Evolutionary conservation across 2,888 invertebrate genomes (phyloP).

Genomic region (Agriopis aurantiaria): DNA sequence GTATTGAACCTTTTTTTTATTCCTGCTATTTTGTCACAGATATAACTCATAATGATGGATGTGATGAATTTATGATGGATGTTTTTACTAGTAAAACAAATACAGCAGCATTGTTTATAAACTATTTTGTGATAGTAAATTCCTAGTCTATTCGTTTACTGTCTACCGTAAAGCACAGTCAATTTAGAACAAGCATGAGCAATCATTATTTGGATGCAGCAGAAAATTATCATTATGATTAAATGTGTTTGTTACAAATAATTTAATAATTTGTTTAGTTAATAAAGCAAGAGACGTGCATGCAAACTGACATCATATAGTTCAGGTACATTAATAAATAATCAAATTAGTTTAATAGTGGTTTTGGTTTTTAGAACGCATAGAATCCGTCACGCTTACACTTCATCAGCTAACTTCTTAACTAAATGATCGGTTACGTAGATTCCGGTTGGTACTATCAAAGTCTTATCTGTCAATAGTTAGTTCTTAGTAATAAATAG

Average conservation of each 20-base stretch:
- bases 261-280: too few relatives aligned
- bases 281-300: too few relatives aligned
- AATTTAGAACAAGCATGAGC: background rate
- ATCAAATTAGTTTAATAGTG: background rate
- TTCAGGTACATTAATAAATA: background rate
- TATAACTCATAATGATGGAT: background rate
- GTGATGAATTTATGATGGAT: too few relatives aligned
- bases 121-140: background rate
- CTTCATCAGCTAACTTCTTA: background rate
- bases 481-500: background rate
- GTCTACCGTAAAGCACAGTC: background rate
- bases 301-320: background rate
- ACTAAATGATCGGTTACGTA: background rate
- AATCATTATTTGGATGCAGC: too few relatives aligned
- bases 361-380: background rate
- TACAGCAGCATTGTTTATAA: background rate
- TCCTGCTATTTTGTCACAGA: background rate
- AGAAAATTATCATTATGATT: too few relatives aligned
- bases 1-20: background rate
- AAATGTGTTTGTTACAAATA: too few relatives aligned
- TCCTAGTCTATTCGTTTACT: background rate
- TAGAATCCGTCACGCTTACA: background rate
- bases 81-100: background rate
- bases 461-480: background rate
- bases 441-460: background rate